Percentiles rank a stretch among this genome's conserved stretches.
These are phyloP conservation scores for Auanema freiburgensis DNA, from an alignment of 2,888 invertebrate species.

Conservation along the genomic window DNA sequence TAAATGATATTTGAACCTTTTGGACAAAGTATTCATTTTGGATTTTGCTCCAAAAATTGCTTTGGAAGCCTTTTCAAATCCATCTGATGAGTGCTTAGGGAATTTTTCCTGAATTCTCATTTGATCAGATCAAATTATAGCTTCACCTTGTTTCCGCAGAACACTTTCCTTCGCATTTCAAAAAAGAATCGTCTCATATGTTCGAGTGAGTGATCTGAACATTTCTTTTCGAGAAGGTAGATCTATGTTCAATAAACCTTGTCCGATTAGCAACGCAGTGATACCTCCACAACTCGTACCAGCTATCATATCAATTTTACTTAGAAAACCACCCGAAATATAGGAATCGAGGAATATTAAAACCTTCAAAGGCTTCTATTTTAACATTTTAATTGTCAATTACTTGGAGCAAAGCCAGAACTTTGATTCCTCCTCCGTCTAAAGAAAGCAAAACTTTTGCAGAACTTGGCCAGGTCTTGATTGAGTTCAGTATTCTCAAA, in stretches of 20 bases:
- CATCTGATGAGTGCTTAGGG: neutral
- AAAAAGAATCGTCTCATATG: neutral
- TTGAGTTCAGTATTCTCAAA: slow-evolving; percentile 9
- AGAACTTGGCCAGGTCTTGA: slow-evolving; percentile 26
- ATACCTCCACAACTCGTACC: slow-evolving; percentile 41
- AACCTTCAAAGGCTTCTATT: slow-evolving; percentile 7
- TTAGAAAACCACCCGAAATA: slow-evolving; percentile 11
- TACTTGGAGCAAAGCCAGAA: slow-evolving; percentile 23
- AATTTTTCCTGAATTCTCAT: neutral
- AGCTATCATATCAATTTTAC: slow-evolving; percentile 23
- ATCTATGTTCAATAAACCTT: neutral
- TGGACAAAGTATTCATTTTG: slow-evolving; percentile 16
- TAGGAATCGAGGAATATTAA: slow-evolving; percentile 14
- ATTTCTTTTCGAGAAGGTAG: neutral
- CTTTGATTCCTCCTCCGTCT: slow-evolving; percentile 42
- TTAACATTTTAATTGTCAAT: neutral
- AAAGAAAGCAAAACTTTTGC: slow-evolving; percentile 30
- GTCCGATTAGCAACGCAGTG: slow-evolving; percentile 26
- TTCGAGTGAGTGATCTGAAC: neutral
- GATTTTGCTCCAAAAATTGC: neutral
- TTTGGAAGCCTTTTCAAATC: neutral
- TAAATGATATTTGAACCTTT: slow-evolving; percentile 25
- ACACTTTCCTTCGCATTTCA: neutral
- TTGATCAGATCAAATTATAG: slow-evolving; percentile 4
- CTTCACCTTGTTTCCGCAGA: slow-evolving; percentile 11